Conservation (phyloP, 2,797 vertebrate genomes). For the Acipenser ruthenus region DNA sequence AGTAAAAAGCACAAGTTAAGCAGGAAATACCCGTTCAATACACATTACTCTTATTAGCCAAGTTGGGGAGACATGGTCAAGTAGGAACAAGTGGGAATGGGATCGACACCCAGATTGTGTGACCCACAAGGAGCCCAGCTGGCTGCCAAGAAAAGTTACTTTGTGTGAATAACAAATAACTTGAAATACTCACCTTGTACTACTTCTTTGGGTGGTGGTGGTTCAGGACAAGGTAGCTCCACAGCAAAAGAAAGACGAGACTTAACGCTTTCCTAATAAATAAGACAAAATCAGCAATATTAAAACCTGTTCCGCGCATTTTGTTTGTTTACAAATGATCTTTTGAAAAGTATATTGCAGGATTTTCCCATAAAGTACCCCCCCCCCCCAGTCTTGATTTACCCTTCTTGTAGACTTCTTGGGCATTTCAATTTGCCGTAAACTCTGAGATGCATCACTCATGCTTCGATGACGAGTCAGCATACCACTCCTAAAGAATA, state of each 20-base stretch:
- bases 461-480: constrained; percentile 83
- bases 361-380: neutral
- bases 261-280: constrained; percentile 53
- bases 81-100: too few species aligned
- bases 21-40: too few species aligned
- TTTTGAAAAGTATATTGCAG: neutral
- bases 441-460: constrained; percentile 75
- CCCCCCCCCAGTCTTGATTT: constrained; percentile 27
- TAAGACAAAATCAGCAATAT: neutral
- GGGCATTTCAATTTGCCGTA: constrained; percentile 85
- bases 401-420: constrained; percentile 69
- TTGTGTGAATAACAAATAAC: neutral
- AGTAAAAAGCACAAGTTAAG: too few species aligned
- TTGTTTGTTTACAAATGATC: too few species aligned
- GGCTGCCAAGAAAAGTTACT: neutral
- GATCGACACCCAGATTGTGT: too few species aligned
- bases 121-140: too few species aligned
- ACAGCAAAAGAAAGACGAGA: constrained; percentile 22
- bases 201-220: constrained; percentile 58
- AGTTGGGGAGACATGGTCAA: too few species aligned
- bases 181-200: constrained; percentile 66
- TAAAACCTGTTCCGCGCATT: too few species aligned
- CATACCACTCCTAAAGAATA: constrained; percentile 59
- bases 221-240: constrained; percentile 44
- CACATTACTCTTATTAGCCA: too few species aligned